Conservation (phyloP, 2,797 vertebrate genomes). For the Vespertilio murinus region DNA sequence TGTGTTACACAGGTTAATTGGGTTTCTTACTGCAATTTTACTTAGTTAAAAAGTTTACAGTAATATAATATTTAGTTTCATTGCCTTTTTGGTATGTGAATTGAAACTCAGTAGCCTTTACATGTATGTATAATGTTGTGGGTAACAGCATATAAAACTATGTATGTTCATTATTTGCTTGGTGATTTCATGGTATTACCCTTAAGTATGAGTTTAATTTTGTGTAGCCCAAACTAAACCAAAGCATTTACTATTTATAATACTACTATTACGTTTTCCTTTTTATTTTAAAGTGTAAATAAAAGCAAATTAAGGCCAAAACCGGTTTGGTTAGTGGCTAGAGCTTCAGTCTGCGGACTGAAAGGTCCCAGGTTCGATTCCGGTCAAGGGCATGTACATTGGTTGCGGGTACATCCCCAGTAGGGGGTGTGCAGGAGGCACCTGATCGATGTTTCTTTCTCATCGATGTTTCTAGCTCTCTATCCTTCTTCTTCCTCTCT, state of each 20-base stretch:
- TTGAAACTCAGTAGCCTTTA: slow-evolving; percentile 21
- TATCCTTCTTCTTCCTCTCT: no score
- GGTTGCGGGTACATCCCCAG: no score
- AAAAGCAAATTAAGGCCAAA: slow-evolving; percentile 49
- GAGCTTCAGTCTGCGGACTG: no score
- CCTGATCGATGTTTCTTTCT: no score
- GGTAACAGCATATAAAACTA: not conserved
- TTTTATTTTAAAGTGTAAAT: slow-evolving; percentile 47
- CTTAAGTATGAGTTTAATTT: slow-evolving; percentile 41
- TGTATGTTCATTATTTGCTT: slow-evolving; percentile 25
- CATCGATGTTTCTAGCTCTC: no score
- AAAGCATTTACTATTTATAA: slow-evolving; percentile 38
- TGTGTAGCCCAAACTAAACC: slow-evolving; percentile 20
- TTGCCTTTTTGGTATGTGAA: slow-evolving; percentile 36
- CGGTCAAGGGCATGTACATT: no score
- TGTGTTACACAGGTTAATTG: slow-evolving; percentile 45
- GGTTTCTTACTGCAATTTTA: slow-evolving; percentile 58
- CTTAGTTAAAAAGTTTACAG: slow-evolving; percentile 55
- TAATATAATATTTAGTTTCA: slow-evolving; percentile 39
- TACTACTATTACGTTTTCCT: not conserved
- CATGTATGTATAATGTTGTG: not conserved
- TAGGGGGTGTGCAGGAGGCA: no score
- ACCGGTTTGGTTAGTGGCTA: no score
- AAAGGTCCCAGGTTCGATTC: no score
- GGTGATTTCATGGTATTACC: slow-evolving; percentile 16